Conservation (phyloP, 1,140 invertebrate species). For the Drosophila athabasca region DNA sequence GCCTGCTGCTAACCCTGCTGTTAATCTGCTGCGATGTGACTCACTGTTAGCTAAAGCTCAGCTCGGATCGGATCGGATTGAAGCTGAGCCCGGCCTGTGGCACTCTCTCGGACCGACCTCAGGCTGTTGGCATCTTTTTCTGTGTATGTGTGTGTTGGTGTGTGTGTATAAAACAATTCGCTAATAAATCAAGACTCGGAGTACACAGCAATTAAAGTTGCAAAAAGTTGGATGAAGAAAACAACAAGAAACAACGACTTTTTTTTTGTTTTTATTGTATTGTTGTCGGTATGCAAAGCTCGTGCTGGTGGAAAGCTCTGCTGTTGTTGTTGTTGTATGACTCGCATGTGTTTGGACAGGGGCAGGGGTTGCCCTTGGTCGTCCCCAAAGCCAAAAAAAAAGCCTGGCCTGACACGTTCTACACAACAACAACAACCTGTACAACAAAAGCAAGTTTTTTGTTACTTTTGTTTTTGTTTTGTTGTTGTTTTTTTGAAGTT, state of each 20-base stretch:
- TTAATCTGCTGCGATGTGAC: constrained; percentile 50
- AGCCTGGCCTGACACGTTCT: constrained; percentile 69
- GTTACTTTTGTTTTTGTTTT: constrained; percentile 19
- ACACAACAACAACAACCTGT: constrained; percentile 49
- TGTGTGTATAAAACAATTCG: constrained; percentile 71
- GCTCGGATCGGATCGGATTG: too few relatives aligned
- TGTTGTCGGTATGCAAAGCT: constrained; percentile 55
- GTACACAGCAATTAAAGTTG: constrained; percentile 82
- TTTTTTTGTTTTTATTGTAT: constrained; percentile 41
- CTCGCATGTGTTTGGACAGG: constrained; percentile 60
- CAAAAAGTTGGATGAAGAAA: constrained; percentile 65
- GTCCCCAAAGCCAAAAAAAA: constrained; percentile 25
- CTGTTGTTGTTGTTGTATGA: constrained; percentile 47
- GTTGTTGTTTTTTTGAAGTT: too few relatives aligned
- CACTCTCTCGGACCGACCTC: not conserved
- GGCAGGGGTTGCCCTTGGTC: constrained; percentile 67
- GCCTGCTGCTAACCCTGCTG: constrained; percentile 7
- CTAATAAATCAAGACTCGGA: constrained; percentile 79
- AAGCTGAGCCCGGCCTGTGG: too few relatives aligned
- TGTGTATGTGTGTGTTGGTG: not conserved
- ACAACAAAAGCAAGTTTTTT: constrained; percentile 36
- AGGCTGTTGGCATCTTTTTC: constrained; percentile 57
- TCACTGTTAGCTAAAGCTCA: constrained; percentile 43
- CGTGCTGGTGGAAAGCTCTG: constrained; percentile 56
- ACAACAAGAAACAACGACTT: constrained; percentile 44